Percentiles rank a stretch among this genome's conserved stretches.
Evolutionary conservation across 2,888 invertebrate genomes (phyloP).

Genomic region (Latrodectus hesperus): DNA sequence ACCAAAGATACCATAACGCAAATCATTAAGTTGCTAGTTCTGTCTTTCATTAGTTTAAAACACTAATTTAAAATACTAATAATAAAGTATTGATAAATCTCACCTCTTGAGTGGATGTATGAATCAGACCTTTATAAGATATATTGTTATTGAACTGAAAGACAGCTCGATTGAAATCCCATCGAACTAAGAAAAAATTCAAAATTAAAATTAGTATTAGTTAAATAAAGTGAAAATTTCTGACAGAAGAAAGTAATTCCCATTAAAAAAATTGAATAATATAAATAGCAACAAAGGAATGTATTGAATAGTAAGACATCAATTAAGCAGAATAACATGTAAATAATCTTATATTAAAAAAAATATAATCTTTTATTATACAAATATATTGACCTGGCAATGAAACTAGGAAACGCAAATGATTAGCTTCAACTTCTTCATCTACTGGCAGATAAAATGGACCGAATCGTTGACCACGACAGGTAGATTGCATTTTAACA

Average conservation of each 20-base stretch:
- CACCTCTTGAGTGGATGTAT: constrained; percentile 97
- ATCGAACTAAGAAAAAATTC: constrained; percentile 75
- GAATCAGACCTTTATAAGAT: constrained; percentile 96
- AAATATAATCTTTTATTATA: no score
- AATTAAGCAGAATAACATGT: no score
- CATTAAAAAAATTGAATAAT: no score
- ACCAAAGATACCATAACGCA: no score
- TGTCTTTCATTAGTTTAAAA: neutral
- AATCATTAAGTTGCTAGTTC: no score
- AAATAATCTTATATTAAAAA: no score
- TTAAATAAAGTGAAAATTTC: no score
- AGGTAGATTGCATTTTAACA: constrained; percentile 88
- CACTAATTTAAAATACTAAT: neutral
- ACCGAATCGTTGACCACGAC: constrained; percentile 89
- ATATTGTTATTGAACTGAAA: constrained; percentile 97
- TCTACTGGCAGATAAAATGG: constrained; percentile 89
- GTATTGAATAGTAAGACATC: no score
- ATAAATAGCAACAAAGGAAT: no score
- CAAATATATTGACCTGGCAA: constrained; percentile 29
- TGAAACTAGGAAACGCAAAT: constrained; percentile 84
- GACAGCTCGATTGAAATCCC: constrained; percentile 86
- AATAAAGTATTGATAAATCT: constrained; percentile 75
- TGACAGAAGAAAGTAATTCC: no score
- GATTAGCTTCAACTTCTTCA: constrained; percentile 94
- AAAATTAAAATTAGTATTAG: neutral